Conservation (phyloP, 1,140 invertebrate genomes). For the Holotrichia oblita region DNA sequence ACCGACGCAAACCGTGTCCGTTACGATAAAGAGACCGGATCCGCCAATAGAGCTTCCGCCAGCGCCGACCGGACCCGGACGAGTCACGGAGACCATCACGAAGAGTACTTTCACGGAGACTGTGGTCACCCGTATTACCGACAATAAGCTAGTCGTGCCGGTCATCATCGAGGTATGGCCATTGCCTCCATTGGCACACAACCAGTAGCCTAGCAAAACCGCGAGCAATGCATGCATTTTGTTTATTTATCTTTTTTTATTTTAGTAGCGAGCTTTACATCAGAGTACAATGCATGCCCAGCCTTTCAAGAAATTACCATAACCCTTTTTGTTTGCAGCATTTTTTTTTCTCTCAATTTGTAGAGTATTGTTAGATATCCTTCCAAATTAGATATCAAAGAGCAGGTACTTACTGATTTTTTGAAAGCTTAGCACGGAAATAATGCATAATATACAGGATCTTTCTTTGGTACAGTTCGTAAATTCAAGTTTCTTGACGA, state of each 20-base stretch:
- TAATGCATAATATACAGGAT: background rate
- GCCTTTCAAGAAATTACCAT: background rate
- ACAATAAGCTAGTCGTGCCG: constrained; percentile 85
- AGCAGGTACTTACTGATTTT: background rate
- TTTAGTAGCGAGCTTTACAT: constrained; percentile 8
- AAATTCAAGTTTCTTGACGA: no score
- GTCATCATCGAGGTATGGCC: constrained; percentile 84
- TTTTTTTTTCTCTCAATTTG: background rate
- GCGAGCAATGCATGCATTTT: constrained; percentile 21
- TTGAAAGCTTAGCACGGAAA: background rate
- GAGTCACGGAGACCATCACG: constrained; percentile 91
- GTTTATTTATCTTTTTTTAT: constrained; percentile 12
- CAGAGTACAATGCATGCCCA: background rate
- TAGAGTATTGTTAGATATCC: background rate
- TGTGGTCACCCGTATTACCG: constrained; percentile 89
- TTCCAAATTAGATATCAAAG: background rate
- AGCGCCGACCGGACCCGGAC: constrained; percentile 81
- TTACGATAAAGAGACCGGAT: constrained; percentile 78
- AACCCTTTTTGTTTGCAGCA: background rate
- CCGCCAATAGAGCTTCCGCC: constrained; percentile 79
- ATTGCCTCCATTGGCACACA: constrained; percentile 9
- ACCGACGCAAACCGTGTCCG: constrained; percentile 60
- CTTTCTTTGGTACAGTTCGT: no score
- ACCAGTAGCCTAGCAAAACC: constrained; percentile 11
- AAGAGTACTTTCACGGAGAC: constrained; percentile 95